Percentiles rank a stretch among this genome's conserved stretches.
Conservation (phyloP, 2,888 invertebrate genomes). For the Lottia scabra region DNA sequence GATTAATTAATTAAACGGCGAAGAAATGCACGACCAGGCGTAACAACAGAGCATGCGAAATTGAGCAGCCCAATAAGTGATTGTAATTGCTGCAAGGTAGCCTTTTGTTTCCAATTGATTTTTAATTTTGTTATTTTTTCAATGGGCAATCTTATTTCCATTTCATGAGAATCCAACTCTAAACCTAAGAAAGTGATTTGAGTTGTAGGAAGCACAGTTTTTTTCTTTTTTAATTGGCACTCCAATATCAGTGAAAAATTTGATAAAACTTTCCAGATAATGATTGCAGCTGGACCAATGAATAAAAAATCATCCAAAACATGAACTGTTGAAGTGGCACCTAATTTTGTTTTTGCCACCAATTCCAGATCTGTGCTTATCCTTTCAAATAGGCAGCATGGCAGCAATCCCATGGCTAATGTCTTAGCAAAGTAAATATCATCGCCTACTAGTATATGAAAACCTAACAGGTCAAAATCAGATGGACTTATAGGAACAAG, state of each 20-base stretch:
- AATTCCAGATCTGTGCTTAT: slow-evolving; percentile 1
- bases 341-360: neutral
- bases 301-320: neutral
- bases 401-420: neutral
- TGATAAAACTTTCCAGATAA: neutral
- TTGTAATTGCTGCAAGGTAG: slow-evolving; percentile 21
- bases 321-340: neutral
- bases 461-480: neutral
- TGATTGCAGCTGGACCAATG: neutral
- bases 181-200: neutral
- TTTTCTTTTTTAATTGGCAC: slow-evolving; percentile 6
- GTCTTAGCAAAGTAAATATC: neutral
- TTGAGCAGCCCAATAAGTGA: slow-evolving; percentile 27
- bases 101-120: slow-evolving; percentile 8
- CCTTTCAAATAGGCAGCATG: neutral
- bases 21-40: slow-evolving; percentile 31
- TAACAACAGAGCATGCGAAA: slow-evolving; percentile 29
- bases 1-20: slow-evolving; percentile 31
- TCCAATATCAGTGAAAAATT: slow-evolving; percentile 20
- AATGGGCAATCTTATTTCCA: slow-evolving; percentile 5
- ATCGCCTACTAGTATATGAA: neutral
- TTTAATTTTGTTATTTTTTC: neutral
- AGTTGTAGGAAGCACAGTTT: neutral
- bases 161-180: neutral
- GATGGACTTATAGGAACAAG: no score